Percentiles rank a stretch among this genome's conserved stretches.
Conservation (phyloP, 2,113 vertebrate genomes). For the Strigops habroptila region DNA sequence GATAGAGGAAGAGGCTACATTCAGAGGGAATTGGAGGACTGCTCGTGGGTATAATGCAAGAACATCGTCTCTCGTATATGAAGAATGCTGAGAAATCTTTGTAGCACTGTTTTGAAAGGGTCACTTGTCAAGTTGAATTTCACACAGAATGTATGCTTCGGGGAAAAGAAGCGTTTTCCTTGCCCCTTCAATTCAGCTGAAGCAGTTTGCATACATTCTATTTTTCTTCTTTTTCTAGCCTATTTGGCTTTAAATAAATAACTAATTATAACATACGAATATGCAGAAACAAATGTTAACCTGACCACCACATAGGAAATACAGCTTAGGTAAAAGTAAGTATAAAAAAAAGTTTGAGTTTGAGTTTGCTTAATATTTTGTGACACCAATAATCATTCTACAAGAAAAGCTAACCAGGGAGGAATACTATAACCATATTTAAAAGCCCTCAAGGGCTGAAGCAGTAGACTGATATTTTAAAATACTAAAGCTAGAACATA, state of each 20-base stretch:
- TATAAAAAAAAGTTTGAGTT: neutral
- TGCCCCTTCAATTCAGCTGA: slow-evolving; percentile 3
- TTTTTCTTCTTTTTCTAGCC: neutral
- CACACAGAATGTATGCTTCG: slow-evolving; percentile 42
- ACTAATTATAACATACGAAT: neutral
- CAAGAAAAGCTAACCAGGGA: neutral
- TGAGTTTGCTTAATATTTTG: neutral
- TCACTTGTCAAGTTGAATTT: slow-evolving; percentile 68
- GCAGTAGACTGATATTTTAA: slow-evolving; percentile 1
- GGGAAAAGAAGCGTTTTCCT: slow-evolving; percentile 14
- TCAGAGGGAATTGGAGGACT: neutral
- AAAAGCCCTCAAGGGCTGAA: slow-evolving; percentile 16
- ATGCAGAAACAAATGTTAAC: neutral
- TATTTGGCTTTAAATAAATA: neutral
- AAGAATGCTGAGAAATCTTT: slow-evolving; percentile 24
- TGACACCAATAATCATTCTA: neutral
- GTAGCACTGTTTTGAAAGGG: slow-evolving; percentile 38
- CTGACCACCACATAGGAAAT: neutral
- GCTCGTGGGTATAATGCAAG: neutral
- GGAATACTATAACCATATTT: neutral
- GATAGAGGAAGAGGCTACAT: neutral
- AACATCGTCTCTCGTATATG: neutral
- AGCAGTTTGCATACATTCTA: slow-evolving; percentile 14
- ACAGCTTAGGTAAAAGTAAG: neutral
- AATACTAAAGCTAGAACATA: slow-evolving; percentile 25